Conservation (phyloP, 2,113 vertebrate species). For the Paracanthobrama guichenoti region DNA sequence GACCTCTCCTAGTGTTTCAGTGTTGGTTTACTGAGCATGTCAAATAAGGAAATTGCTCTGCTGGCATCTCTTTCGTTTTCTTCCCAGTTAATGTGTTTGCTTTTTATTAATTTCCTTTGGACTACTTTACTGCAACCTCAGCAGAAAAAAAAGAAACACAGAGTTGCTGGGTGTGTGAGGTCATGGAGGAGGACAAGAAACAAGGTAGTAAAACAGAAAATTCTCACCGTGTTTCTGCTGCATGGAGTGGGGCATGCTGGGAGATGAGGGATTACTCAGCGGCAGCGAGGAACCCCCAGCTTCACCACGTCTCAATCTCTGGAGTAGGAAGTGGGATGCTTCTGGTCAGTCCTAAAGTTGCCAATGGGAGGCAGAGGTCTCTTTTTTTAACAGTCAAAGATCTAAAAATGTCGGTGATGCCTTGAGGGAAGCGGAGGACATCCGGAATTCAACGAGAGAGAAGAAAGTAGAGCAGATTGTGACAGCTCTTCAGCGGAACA, state of each 20-base stretch:
- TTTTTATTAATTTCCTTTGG: constrained; percentile 27
- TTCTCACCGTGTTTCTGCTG: constrained; percentile 76
- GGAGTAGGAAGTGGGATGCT: constrained; percentile 45
- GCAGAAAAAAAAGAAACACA: not conserved
- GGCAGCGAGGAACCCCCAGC: constrained; percentile 43
- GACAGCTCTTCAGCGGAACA: constrained; percentile 9
- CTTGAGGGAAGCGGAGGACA: constrained; percentile 39
- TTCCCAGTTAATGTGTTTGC: constrained; percentile 30
- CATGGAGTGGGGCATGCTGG: constrained; percentile 76
- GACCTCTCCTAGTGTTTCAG: not conserved
- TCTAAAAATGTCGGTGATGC: constrained; percentile 47
- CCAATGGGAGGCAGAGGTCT: constrained; percentile 9
- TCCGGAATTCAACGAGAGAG: constrained; percentile 54
- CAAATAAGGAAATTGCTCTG: constrained; percentile 39
- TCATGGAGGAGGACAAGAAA: constrained; percentile 20
- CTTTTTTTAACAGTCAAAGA: constrained; percentile 40
- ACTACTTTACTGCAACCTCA: constrained; percentile 19
- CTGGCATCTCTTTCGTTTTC: constrained; percentile 13
- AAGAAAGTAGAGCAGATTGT: constrained; percentile 25
- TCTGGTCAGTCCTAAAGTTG: constrained; percentile 52
- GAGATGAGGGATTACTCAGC: constrained; percentile 62
- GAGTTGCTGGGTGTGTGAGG: not conserved
- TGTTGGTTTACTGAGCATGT: not conserved
- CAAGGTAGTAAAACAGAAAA: constrained; percentile 24
- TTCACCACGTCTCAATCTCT: constrained; percentile 42